A percentile compares a stretch with the other conserved stretches of the same genome.
phyloP scores from a whole-genome alignment of 2,888 invertebrate species.

The Entomobrya multifasciata region DNA sequence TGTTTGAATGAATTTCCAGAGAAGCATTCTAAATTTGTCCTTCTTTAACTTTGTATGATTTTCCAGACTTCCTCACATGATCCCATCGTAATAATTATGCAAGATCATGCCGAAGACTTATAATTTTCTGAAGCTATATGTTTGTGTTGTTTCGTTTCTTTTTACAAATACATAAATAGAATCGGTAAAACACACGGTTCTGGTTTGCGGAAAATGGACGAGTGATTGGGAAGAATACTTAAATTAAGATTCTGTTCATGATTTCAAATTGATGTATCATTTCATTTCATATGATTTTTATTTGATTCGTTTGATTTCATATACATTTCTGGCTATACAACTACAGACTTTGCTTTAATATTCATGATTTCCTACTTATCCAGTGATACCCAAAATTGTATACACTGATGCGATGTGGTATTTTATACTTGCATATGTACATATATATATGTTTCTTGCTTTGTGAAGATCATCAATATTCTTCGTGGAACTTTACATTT shows the following conservation, averaged over 20 bases:
- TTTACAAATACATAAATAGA: not conserved
- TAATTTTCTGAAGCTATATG: not conserved
- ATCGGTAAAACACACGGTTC: conserved; percentile 1
- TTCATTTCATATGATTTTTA: not conserved
- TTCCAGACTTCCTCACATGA: conserved; percentile 31
- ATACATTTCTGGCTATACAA: too few relatives aligned
- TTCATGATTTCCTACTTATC: too few relatives aligned
- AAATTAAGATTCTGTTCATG: conserved; percentile 20
- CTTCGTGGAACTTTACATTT: not conserved
- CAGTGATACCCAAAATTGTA: too few relatives aligned
- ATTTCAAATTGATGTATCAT: conserved; percentile 7
- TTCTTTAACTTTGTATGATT: not conserved
- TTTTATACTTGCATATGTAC: not conserved
- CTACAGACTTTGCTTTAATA: too few relatives aligned
- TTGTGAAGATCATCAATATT: conserved; percentile 30
- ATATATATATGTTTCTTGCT: not conserved
- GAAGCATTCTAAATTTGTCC: not conserved
- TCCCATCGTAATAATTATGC: conserved; percentile 5
- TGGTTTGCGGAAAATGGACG: not conserved
- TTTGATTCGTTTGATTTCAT: not conserved
- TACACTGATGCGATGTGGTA: too few relatives aligned
- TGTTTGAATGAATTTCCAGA: not conserved
- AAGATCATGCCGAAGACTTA: conserved; percentile 32
- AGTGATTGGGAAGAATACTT: not conserved
- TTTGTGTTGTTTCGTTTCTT: not conserved